Evolutionary conservation across 2,113 vertebrate species (phyloP).

Genomic region (Colistium nudipinnis): DNA sequence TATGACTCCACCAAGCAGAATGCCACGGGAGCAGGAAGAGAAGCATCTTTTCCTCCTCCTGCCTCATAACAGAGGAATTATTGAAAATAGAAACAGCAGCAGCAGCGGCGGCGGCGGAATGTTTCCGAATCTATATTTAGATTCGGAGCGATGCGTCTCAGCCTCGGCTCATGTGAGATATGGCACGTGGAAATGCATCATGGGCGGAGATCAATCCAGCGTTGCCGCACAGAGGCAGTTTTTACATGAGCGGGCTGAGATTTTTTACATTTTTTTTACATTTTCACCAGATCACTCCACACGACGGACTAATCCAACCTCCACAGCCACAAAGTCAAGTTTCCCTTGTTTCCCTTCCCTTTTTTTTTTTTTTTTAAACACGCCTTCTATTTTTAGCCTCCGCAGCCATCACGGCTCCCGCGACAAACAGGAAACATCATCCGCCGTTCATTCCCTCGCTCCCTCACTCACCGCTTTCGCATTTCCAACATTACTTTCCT

Average conservation of each 20-base stretch:
- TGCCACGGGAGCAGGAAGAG: constrained; percentile 43
- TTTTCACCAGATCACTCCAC: too few species aligned
- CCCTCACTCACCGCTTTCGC: constrained; percentile 24
- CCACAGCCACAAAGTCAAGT: constrained; percentile 26
- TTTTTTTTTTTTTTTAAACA: constrained; percentile 23
- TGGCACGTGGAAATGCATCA: constrained; percentile 57
- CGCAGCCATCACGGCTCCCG: constrained; percentile 36
- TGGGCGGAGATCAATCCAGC: constrained; percentile 60
- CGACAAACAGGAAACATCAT: constrained; percentile 50
- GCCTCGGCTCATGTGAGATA: constrained; percentile 52
- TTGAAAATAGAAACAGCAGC: constrained; percentile 71
- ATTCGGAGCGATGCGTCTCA: constrained; percentile 67
- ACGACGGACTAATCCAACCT: not conserved
- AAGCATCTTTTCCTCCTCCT: constrained; percentile 59
- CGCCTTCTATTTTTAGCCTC: constrained; percentile 66
- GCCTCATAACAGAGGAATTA: constrained; percentile 74
- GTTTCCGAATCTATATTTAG: constrained; percentile 80
- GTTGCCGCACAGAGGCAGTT: constrained; percentile 25
- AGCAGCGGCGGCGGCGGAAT: constrained; percentile 53
- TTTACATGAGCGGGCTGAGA: constrained; percentile 21
- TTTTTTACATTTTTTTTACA: too few species aligned
- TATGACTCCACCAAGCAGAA: constrained; percentile 45
- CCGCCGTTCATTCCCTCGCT: constrained; percentile 37
- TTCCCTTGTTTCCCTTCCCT: constrained; percentile 25
- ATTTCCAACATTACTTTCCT: constrained; percentile 70